Percentiles rank a stretch among this genome's conserved stretches.
Evolutionary conservation across 1,140 invertebrate genomes (phyloP).

Genomic region (Acromyrmex charruanus): DNA sequence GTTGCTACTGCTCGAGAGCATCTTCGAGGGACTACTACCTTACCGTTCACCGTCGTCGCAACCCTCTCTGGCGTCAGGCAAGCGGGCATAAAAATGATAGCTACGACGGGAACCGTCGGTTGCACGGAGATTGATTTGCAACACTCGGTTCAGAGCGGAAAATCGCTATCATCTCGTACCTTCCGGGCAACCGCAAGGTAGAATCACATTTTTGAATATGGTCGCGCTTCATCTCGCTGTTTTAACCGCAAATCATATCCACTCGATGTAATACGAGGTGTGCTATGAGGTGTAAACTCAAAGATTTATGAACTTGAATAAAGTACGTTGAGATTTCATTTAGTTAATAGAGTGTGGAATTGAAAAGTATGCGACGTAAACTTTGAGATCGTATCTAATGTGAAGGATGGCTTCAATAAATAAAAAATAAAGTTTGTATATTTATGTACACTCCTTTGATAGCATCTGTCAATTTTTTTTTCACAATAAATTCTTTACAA

Average conservation of each 20-base stretch:
- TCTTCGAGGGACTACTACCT: slow-evolving; percentile 45
- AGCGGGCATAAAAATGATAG: slow-evolving; percentile 60
- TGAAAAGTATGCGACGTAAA: slow-evolving; percentile 1
- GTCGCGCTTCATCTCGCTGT: not conserved
- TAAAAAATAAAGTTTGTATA: not conserved
- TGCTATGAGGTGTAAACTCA: not conserved
- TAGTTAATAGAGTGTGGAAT: not conserved
- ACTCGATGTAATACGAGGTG: not conserved
- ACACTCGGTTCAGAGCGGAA: slow-evolving; percentile 48
- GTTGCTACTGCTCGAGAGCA: slow-evolving; percentile 42
- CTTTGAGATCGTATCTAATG: not conserved
- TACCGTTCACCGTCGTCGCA: slow-evolving; percentile 36
- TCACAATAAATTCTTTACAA: no score
- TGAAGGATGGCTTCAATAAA: not conserved
- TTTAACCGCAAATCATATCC: slow-evolving; percentile 18
- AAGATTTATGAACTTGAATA: not conserved
- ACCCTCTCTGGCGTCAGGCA: slow-evolving; percentile 49
- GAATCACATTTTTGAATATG: slow-evolving; percentile 38
- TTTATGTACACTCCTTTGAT: not conserved
- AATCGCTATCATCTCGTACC: slow-evolving; percentile 38
- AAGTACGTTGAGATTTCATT: not conserved
- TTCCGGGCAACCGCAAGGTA: slow-evolving; percentile 24
- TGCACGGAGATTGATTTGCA: slow-evolving; percentile 58
- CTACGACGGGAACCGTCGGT: slow-evolving; percentile 45
- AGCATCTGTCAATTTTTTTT: not conserved